Base-by-base conservation (phyloP, 2,888 invertebrate genomes). In the Diplazon laetatorius region DNA sequence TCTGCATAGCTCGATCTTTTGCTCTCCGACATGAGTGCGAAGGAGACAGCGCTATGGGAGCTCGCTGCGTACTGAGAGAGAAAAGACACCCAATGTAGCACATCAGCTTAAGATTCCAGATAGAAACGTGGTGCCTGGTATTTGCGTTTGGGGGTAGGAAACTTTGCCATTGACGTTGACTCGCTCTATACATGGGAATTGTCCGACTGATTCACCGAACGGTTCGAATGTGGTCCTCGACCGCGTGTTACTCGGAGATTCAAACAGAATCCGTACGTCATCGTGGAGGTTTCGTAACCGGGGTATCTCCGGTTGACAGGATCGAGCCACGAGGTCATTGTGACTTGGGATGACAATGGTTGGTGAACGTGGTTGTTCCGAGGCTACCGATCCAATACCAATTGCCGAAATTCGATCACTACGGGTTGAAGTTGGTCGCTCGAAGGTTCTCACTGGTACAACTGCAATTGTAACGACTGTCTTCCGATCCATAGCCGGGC, bases 301-400 rank as follows among this genome's bases (percentile, higher is more conserved):
- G 65, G 71, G 80, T 82, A 84, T 84, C 82, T 85, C 79, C 68
- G 76, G 80, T 84, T 78, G 81, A 82, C 82, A 82, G 83, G 72
- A 76, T 70, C 77, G 71, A 69, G 73, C 73, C 65, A 66, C 70
- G 71, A 70, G 76, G 80, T 65, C 80, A 78, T 80, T 72, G 81
- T 82, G 78, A 69, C 57, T 74, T 76, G 60, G 75, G 55, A 55
- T 80, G 82, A 85, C 83, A 85, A 82, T 77, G 65, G 73, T 70
- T 72, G 14, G 71, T 50, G 50, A 72, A 66, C 39, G 55, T 52
- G 6, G 2, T 35, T 70, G 62, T 59, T 10, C 16, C 39, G 6
- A 39, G 59, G 12, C 20, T 59, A 16, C 12, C 12, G 39, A 37
- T 18, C 42, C 52, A 50, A 69, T 70, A 69, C 16, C 20, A 76